Evolutionary conservation across 2,888 invertebrate genomes (phyloP), one percentile per base, ranked within the genome.

Genomic region (Heliconius erato): DNA sequence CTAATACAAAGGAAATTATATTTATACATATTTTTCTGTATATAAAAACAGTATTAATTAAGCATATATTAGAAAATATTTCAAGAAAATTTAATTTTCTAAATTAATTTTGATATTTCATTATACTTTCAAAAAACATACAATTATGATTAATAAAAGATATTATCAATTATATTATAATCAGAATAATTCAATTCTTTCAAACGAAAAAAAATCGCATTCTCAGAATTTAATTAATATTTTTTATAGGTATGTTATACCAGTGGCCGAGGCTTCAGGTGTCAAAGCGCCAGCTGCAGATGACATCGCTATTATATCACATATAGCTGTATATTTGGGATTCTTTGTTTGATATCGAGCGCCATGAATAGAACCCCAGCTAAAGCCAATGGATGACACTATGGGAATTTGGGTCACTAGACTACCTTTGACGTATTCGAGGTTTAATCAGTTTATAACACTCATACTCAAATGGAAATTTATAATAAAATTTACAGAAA

Each of bases 241-340:
- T n/a, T 40, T 76, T 76, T 76, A 49, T 67, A 67, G 5, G 40
- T 32, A 44, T 78, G 11, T 26, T 28, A 78, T 44, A 67, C 19
- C 28, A 67, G 40, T 67, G 78, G 78, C 71, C 71, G 78, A 72
- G 63, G 87, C 59, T 87, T 87, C 86, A 87, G 87, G 87, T 88
- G 88, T 86, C 88, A 88, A 77, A 67, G 77, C 82, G 83, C 86
- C 89, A 89, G 88, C 89, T 89, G 90, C 86, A 86, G 85, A 87
- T 87, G 87, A 88, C 88, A 86, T 85, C 84, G 85, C 85, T 84
- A 87, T 88, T 89, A 86, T 87, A 85, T 79, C 80, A 19, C n/a
- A 79, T 40, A 74, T 76, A 65, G 35, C 49, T 63, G 32, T 81
- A 78, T 82, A 83, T 83, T 54, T 77, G 63, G 59, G 74, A 81